Evolutionary conservation across 2,888 invertebrate genomes (phyloP).

Genomic region (Epirrhoe alternata): DNA sequence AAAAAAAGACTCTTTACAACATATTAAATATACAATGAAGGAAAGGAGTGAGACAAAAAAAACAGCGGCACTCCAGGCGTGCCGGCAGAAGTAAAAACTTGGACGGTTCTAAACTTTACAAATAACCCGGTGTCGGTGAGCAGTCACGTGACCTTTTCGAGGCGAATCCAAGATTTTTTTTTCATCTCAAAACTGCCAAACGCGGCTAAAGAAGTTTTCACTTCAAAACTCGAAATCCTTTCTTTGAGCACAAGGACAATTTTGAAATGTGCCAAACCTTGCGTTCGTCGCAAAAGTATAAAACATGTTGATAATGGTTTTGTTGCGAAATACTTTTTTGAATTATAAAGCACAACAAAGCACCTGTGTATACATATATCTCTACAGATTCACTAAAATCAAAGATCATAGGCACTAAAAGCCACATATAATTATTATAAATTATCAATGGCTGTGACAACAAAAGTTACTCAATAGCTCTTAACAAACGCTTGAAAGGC

Average conservation of each 20-base stretch:
- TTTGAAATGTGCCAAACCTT: slow-evolving; percentile 23
- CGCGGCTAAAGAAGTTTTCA: too few species aligned
- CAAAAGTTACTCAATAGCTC: slow-evolving; percentile 4
- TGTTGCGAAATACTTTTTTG: not conserved
- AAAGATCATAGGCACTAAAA: not conserved
- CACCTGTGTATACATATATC: not conserved
- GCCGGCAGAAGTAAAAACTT: too few species aligned
- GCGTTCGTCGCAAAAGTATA: not conserved
- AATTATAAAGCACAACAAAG: not conserved
- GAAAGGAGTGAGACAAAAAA: not conserved
- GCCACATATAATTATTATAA: not conserved
- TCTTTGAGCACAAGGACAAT: slow-evolving; percentile 23
- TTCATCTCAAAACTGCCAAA: too few species aligned
- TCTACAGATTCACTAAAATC: not conserved
- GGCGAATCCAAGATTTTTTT: too few species aligned
- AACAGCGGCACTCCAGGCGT: too few species aligned
- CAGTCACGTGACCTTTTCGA: too few species aligned
- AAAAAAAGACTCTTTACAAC: not conserved
- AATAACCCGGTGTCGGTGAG: too few species aligned
- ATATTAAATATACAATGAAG: not conserved
- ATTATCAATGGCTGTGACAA: not conserved
- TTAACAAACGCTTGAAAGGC: slow-evolving; percentile 1
- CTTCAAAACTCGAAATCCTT: slow-evolving; percentile 10
- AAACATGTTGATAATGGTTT: not conserved
- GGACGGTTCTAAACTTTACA: too few species aligned